Conservation (phyloP, 1,140 invertebrate species). For the Lerema accius region DNA sequence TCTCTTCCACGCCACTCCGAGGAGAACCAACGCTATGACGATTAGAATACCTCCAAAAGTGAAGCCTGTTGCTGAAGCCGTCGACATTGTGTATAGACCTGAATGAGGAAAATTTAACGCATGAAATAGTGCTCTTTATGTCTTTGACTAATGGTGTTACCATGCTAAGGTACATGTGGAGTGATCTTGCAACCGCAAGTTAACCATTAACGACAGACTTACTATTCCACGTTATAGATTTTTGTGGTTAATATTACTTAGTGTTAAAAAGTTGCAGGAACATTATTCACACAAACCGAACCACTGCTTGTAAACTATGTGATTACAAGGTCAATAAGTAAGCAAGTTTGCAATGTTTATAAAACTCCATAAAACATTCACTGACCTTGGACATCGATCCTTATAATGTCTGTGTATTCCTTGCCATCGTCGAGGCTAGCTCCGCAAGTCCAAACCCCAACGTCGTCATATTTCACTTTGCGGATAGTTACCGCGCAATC, state of each 20-base stretch:
- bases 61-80: conserved; percentile 60
- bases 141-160: no score
- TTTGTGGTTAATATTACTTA: no score
- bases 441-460: conserved; percentile 66
- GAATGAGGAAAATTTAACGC: conserved; percentile 34
- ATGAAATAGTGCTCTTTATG: no score
- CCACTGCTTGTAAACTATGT: neutral
- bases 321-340: no score
- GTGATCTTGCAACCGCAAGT: no score
- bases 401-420: conserved; percentile 60
- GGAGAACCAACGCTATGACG: conserved; percentile 37
- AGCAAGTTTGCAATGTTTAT: no score
- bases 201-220: no score
- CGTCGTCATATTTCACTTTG: conserved; percentile 62
- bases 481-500: conserved; percentile 70
- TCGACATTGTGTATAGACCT: conserved; percentile 67
- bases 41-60: conserved; percentile 55
- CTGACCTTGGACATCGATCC: conserved; percentile 62
- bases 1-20: conserved; percentile 64
- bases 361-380: neutral
- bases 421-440: conserved; percentile 62
- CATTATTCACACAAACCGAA: no score
- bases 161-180: no score
- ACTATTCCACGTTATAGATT: no score
- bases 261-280: no score